These are phyloP conservation scores for Scopus umbretta DNA, from an alignment of 2,113 vertebrate genomes.

Conservation along the genomic window DNA sequence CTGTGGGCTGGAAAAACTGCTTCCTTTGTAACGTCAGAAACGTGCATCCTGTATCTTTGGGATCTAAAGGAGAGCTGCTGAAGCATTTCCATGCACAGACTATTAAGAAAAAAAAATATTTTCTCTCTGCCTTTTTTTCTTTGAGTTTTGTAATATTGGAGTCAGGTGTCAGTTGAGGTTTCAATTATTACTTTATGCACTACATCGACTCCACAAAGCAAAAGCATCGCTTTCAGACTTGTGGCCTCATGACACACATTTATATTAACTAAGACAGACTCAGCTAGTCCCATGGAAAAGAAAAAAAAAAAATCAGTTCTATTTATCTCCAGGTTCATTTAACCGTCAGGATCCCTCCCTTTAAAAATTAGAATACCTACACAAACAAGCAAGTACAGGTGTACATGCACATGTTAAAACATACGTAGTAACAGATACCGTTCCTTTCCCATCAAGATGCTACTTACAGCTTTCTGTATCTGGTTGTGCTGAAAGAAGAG, in stretches of 20 bases:
- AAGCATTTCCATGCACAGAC: neutral
- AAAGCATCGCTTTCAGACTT: neutral
- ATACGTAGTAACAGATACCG: neutral
- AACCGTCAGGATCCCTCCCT: neutral
- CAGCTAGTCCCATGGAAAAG: neutral
- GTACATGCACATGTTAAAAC: neutral
- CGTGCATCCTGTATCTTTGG: neutral
- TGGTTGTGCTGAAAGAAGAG: neutral
- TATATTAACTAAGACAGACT: neutral
- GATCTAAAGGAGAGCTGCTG: neutral
- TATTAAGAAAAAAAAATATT: neutral
- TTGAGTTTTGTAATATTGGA: neutral
- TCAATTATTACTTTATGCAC: neutral
- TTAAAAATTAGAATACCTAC: neutral
- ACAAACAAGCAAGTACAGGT: neutral
- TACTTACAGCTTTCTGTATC: neutral
- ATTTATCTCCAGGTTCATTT: neutral
- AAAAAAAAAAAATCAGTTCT: neutral
- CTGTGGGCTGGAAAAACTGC: neutral
- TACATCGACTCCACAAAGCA: neutral
- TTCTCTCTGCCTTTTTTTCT: neutral
- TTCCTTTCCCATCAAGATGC: neutral
- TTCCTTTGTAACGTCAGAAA: neutral
- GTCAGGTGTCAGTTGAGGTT: neutral
- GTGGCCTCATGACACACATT: neutral